A percentile compares a stretch with the other conserved stretches of the same genome.
phyloP scores from a whole-genome alignment of 1,140 invertebrate species.

The Delia radicum region DNA sequence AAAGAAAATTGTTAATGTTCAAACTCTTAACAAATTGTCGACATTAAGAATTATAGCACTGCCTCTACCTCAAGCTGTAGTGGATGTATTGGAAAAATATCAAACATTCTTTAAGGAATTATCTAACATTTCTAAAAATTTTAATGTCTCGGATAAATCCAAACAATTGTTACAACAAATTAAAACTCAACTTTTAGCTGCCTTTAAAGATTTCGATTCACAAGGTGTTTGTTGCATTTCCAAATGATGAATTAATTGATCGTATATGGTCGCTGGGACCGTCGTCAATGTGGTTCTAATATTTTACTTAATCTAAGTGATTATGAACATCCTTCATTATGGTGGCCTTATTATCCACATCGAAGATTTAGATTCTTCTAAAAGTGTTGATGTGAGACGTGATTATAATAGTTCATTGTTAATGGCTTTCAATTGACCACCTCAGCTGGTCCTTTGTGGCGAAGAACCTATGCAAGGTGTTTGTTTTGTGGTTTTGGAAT shows the following conservation, averaged over 20 bases:
- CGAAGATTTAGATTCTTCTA: constrained; percentile 20
- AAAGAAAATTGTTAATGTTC: constrained; percentile 62
- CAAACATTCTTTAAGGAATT: constrained; percentile 60
- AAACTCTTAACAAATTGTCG: constrained; percentile 72
- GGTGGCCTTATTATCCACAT: constrained; percentile 33
- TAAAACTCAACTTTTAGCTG: constrained; percentile 64
- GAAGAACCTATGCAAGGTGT: constrained; percentile 96
- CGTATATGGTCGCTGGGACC: constrained; percentile 92
- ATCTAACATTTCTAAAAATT: constrained; percentile 32
- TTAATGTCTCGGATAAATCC: constrained; percentile 44
- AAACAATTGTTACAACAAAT: constrained; percentile 54
- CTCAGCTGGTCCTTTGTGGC: constrained; percentile 84
- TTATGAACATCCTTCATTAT: constrained; percentile 56
- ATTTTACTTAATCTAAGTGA: constrained; percentile 76
- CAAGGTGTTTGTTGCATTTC: constrained; percentile 32
- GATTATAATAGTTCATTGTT: constrained; percentile 78
- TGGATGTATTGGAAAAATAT: constrained; percentile 63
- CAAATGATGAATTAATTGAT: constrained; percentile 57
- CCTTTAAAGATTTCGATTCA: constrained; percentile 58
- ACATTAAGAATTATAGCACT: constrained; percentile 75
- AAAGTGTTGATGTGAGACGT: constrained; percentile 56
- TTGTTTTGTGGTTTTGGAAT: constrained; percentile 84
- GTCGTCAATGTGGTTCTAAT: constrained; percentile 84
- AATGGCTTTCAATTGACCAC: constrained; percentile 95
- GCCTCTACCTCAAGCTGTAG: constrained; percentile 75